Base-by-base conservation (phyloP, 2,888 invertebrate species). In the Stenchaetothrips biformis region DNA sequence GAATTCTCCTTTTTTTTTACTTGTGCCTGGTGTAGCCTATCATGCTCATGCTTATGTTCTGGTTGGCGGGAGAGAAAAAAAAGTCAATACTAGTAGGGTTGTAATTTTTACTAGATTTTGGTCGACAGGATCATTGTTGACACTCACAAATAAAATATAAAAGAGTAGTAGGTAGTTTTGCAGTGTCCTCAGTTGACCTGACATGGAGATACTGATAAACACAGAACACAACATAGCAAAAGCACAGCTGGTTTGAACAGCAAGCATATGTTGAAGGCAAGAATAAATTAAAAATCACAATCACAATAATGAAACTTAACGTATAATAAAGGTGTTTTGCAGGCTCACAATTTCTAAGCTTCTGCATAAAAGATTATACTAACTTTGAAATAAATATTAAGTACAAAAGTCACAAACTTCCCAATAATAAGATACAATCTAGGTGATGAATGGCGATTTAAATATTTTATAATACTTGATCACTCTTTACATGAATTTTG, bases 241-340 rank as follows among this genome's bases (percentile, higher is more conserved):
- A 37, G 37, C 37, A 37, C 4, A 37, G 37, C 37, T 37, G 37
- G 37, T 37, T 37, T 37, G 37, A 37, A 37, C 37, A 59, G 59
- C 13, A 59, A 59, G 18, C 59, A 59, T 59, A 13, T 2, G 37
- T 37, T 59, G 2, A 13, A 59, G 59, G 59, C 59, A 59, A 59
- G 59, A 59, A 59, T 59, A 59, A 59, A 59, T 59, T 59, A 59
- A 59, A 59, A 59, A 59, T 59, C 59, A 59, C 59, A 59, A 59
- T 59, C 59, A 59, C 59, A 59, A 59, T 59, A 18, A 59, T 59
- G 16, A 59, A 59, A 59, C 59, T 59, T 59, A 59, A 59, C 59
- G 18, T 59, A 59, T 18, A 59, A 59, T 59, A 6, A 59, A 59
- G 37, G 37, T 37, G 37, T 37, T 59, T 59, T 13, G 59, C 59